A percentile compares a stretch with the other conserved stretches of the same genome.
Evolutionary conservation across 2,797 vertebrate species (phyloP).

Genomic region (Eidolon dupreanum): DNA sequence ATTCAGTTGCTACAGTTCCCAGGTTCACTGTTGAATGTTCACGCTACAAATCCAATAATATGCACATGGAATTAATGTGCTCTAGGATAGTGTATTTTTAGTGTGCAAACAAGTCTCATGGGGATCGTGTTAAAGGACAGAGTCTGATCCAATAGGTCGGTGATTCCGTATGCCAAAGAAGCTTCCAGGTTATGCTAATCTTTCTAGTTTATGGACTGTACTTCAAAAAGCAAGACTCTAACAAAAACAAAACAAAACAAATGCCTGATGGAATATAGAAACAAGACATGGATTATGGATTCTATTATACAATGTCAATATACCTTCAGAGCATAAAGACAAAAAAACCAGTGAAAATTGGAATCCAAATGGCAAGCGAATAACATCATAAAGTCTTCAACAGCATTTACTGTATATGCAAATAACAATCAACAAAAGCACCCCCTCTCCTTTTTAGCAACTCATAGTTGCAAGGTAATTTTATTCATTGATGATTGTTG

Average conservation of each 20-base stretch:
- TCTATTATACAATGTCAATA: not conserved
- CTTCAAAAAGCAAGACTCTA: not conserved
- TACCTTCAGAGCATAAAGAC: not conserved
- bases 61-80: not conserved
- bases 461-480: not conserved
- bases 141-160: not conserved
- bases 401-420: not conserved
- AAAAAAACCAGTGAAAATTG: not conserved
- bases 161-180: not conserved
- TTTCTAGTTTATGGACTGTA: not conserved
- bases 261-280: not conserved
- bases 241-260: not conserved
- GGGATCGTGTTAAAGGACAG: not conserved
- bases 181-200: not conserved
- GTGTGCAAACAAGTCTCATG: not conserved
- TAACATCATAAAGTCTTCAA: not conserved
- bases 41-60: not conserved
- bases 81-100: not conserved
- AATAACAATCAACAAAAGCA: not conserved
- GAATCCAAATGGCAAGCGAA: not conserved
- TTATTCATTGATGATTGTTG: not conserved
- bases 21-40: not conserved
- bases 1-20: not conserved
- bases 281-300: not conserved
- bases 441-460: not conserved